A percentile compares a stretch with the other conserved stretches of the same genome.
Conservation (phyloP, 1,140 invertebrate species). For the Eumaeus atala region DNA sequence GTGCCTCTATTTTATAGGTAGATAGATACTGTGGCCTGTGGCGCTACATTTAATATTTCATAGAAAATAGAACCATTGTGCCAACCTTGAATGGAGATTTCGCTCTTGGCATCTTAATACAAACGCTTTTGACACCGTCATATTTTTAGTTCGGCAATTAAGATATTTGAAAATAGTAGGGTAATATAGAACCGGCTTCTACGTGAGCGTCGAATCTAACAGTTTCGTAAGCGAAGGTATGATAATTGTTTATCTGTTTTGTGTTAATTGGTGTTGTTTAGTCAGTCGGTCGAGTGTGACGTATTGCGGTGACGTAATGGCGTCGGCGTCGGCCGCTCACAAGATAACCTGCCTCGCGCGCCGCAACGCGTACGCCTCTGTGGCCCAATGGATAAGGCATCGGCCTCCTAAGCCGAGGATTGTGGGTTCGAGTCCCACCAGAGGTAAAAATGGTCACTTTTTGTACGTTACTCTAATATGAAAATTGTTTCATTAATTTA, state of each 20-base stretch:
- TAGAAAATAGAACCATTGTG: no score
- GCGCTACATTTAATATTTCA: no score
- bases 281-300: slow-evolving; percentile 38
- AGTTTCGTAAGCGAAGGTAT: no score
- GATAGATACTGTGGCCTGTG: no score
- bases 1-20: no score
- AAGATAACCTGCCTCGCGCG: slow-evolving; percentile 34
- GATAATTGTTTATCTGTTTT: slow-evolving; percentile 25
- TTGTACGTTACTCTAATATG: slow-evolving; percentile 15
- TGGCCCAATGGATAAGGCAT: slow-evolving; percentile 86
- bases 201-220: no score
- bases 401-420: slow-evolving; percentile 84
- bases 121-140: no score
- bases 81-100: no score
- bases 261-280: slow-evolving; percentile 27
- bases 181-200: no score
- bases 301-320: slow-evolving; percentile 41
- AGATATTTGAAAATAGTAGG: no score
- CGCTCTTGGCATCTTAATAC: no score
- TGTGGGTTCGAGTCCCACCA: slow-evolving; percentile 85
- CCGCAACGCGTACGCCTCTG: slow-evolving; percentile 72
- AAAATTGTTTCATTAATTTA: neutral
- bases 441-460: slow-evolving; percentile 73
- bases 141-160: no score
- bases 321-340: slow-evolving; percentile 29